These are phyloP conservation scores for Macquaria australasica DNA, from an alignment of 2,113 vertebrate species.

Conservation along the genomic window DNA sequence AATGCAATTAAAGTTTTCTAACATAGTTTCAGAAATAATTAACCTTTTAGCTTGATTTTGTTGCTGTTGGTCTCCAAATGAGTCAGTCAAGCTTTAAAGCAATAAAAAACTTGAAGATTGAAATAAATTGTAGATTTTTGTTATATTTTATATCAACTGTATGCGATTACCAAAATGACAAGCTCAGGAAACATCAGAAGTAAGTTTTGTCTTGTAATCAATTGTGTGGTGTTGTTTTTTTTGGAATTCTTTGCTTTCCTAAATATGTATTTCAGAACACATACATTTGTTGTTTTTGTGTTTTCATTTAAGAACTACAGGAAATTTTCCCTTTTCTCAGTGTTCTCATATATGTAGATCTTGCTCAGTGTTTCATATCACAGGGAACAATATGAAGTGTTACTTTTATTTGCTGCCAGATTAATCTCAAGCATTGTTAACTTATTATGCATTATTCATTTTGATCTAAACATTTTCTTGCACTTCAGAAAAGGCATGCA, in stretches of 20 bases:
- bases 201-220: neutral
- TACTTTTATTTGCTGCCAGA: neutral
- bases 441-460: slow-evolving; percentile 38
- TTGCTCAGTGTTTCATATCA: neutral
- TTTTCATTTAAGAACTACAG: neutral
- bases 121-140: neutral
- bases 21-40: slow-evolving; percentile 24
- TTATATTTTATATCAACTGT: neutral
- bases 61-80: neutral
- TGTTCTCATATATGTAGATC: neutral
- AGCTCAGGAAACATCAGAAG: neutral
- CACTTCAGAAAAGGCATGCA: neutral
- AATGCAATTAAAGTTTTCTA: slow-evolving; percentile 15
- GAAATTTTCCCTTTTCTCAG: neutral
- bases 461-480: slow-evolving; percentile 28
- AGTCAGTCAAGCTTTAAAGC: neutral
- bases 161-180: neutral
- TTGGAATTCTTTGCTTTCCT: neutral
- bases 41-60: slow-evolving; percentile 17
- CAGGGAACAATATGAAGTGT: neutral
- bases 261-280: neutral
- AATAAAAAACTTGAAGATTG: neutral
- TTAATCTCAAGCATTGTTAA: neutral
- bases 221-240: neutral
- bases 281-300: neutral